Percentiles rank a stretch among this genome's conserved stretches.
phyloP scores from a whole-genome alignment of 2,113 vertebrate genomes.

The Geococcyx californianus region DNA sequence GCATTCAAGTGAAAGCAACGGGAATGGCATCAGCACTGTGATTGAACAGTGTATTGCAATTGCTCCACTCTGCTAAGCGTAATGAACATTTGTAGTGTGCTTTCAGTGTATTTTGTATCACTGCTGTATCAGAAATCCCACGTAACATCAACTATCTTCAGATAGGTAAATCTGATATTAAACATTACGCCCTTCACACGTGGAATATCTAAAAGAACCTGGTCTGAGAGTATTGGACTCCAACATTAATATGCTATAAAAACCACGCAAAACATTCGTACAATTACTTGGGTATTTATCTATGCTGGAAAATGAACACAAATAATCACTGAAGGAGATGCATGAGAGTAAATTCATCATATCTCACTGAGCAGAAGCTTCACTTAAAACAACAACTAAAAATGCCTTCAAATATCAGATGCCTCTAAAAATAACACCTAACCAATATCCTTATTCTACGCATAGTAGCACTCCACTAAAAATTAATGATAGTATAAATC shows the following conservation, averaged over 20 bases:
- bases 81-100: neutral
- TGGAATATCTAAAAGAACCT: neutral
- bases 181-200: rapidly evolving
- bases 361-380: neutral
- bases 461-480: neutral
- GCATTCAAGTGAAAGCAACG: neutral
- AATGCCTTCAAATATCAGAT: neutral
- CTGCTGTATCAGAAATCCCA: neutral
- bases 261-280: neutral
- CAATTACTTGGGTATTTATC: neutral
- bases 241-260: neutral
- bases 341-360: neutral
- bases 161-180: neutral
- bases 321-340: neutral
- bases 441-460: neutral
- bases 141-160: neutral
- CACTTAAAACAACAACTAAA: neutral
- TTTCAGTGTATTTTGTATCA: neutral
- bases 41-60: neutral
- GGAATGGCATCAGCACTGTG: neutral
- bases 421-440: neutral
- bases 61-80: neutral
- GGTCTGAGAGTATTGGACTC: neutral
- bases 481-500: neutral
- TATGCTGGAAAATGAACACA: neutral